Evolutionary conservation across 1,140 invertebrate genomes (phyloP).

Genomic region (Carcinoscorpius rotundicauda): DNA sequence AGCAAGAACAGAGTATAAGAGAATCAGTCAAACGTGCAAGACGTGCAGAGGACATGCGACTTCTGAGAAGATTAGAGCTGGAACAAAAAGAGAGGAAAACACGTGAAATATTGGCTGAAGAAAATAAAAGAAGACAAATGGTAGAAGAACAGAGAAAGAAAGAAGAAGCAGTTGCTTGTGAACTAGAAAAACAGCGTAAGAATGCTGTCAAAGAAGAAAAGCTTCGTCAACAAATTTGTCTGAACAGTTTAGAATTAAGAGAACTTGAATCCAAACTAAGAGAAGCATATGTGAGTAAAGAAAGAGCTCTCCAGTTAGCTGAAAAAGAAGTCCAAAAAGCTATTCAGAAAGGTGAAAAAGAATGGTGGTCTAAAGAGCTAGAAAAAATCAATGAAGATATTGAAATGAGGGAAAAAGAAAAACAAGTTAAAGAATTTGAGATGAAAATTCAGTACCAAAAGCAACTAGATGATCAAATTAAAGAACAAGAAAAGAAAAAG

Average conservation of each 20-base stretch:
- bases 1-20: no score
- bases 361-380: no score
- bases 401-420: neutral
- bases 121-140: no score
- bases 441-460: conserved; percentile 5
- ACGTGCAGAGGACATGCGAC: no score
- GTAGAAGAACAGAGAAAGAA: no score
- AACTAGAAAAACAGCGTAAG: no score
- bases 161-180: no score
- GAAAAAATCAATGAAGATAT: neutral
- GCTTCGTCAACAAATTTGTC: neutral
- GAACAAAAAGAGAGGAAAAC: no score
- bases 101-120: no score
- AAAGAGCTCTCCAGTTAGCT: neutral
- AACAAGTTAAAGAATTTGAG: neutral
- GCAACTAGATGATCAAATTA: neutral
- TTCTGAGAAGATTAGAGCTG: no score
- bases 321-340: neutral
- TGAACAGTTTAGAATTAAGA: neutral
- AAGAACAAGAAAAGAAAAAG: neutral
- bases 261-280: conserved; percentile 1
- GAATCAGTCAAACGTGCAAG: no score
- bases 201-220: neutral
- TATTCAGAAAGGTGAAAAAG: neutral
- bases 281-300: neutral